phyloP scores from a whole-genome alignment of 2,888 invertebrate species.

The Venustoraphidia nigricollis region DNA sequence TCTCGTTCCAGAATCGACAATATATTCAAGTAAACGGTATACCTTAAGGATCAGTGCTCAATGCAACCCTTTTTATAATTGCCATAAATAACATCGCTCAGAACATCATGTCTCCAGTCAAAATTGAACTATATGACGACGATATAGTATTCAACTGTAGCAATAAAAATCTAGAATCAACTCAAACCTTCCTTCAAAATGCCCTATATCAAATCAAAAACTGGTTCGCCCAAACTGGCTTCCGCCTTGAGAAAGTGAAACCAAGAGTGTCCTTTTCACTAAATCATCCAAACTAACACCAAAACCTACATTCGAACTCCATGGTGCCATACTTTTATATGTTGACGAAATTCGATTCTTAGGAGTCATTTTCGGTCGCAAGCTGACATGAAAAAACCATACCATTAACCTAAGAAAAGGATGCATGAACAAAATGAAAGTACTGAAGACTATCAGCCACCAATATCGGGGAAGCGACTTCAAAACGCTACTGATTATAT shows the following conservation, averaged over 20 bases:
- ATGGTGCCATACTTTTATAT: background rate
- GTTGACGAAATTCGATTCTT: background rate
- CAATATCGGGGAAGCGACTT: background rate
- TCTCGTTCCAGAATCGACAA: background rate
- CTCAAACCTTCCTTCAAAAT: conserved; percentile 4
- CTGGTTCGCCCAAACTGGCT: conserved; percentile 5
- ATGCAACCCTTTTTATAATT: conserved; percentile 10
- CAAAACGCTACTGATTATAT: background rate
- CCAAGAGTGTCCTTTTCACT: conserved; percentile 4
- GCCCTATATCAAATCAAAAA: conserved; percentile 5
- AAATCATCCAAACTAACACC: background rate
- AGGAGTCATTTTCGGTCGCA: background rate
- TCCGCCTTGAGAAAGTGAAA: conserved; percentile 7
- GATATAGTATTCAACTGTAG: conserved; percentile 7
- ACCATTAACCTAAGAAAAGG: background rate
- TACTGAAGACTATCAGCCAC: background rate
- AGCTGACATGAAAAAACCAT: background rate
- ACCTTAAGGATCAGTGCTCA: conserved; percentile 10
- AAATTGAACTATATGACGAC: conserved; percentile 8
- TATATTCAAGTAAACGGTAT: conserved; percentile 8
- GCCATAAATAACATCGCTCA: conserved; percentile 7
- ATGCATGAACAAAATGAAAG: background rate
- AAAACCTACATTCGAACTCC: background rate
- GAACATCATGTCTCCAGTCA: conserved; percentile 1
- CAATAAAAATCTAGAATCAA: conserved; percentile 7